These are phyloP conservation scores for Pandemis corylana DNA, from an alignment of 2,888 invertebrate species.

Conservation along the genomic window DNA sequence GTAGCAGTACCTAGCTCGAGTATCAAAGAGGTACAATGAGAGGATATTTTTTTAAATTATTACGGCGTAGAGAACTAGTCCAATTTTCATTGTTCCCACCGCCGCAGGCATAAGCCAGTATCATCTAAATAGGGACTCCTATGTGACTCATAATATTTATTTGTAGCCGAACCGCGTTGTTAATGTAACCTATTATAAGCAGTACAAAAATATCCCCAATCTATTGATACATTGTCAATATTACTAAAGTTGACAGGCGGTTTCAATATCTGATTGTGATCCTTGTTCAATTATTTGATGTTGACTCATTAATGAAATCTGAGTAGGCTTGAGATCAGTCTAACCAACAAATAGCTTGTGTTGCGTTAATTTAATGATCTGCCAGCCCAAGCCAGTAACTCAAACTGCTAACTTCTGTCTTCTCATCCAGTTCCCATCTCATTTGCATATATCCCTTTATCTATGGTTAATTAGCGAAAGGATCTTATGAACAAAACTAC, in stretches of 20 bases:
- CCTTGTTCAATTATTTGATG: conserved; percentile 4
- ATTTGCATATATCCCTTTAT: conserved; percentile 1
- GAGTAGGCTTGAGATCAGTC: not conserved
- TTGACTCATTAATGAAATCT: conserved; percentile 12
- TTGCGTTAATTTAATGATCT: conserved; percentile 7
- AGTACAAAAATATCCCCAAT: not conserved
- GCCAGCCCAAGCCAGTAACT: conserved; percentile 2
- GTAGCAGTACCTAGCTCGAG: too few relatives aligned
- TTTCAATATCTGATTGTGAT: conserved; percentile 1
- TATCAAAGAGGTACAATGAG: too few relatives aligned
- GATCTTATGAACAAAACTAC: not conserved
- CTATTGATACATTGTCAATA: not conserved
- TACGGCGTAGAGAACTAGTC: too few relatives aligned
- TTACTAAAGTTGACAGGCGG: not conserved
- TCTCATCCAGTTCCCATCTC: conserved; percentile 6
- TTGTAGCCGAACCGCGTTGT: not conserved
- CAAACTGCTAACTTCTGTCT: conserved; percentile 7
- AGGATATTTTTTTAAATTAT: too few relatives aligned
- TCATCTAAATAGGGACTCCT: too few relatives aligned
- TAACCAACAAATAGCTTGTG: conserved; percentile 11
- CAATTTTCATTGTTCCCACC: too few relatives aligned
- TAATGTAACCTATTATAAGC: too few relatives aligned
- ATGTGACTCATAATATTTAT: not conserved
- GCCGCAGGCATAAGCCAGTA: too few relatives aligned
- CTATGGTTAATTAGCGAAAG: not conserved